Evolutionary conservation across 2,888 invertebrate genomes (phyloP).

Genomic region (Diarsia brunnea): DNA sequence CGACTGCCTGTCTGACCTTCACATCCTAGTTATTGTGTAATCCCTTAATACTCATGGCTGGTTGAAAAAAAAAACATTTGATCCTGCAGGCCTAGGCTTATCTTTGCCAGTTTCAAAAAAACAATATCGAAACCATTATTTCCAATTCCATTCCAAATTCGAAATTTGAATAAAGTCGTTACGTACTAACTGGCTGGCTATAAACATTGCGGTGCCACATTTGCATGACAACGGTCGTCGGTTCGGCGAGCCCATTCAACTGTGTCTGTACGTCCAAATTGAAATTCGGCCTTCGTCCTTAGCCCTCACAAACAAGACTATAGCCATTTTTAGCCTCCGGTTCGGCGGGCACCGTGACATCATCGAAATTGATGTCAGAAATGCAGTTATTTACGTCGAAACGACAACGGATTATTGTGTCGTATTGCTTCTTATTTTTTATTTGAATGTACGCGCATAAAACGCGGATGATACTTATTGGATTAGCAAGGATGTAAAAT

Average conservation of each 20-base stretch:
- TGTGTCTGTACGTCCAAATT: constrained; percentile 73
- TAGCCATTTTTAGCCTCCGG: constrained; percentile 66
- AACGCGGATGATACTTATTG: constrained; percentile 1
- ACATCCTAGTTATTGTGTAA: not conserved
- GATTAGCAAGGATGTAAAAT: not conserved
- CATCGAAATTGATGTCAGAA: constrained; percentile 69
- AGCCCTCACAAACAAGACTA: constrained; percentile 71
- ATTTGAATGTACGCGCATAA: constrained; percentile 4
- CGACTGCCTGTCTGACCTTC: not conserved
- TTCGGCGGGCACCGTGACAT: constrained; percentile 66
- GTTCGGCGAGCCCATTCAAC: constrained; percentile 64
- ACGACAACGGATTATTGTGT: constrained; percentile 56
- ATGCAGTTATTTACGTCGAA: constrained; percentile 68
- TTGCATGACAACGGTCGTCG: constrained; percentile 79
- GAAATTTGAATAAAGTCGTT: constrained; percentile 66
- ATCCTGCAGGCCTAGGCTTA: not conserved
- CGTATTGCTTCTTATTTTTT: constrained; percentile 37
- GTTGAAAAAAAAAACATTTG: not conserved
- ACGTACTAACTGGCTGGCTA: constrained; percentile 61
- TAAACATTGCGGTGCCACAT: constrained; percentile 69
- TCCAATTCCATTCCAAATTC: constrained; percentile 54
- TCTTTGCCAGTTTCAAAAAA: not conserved
- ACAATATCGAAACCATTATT: constrained; percentile 32
- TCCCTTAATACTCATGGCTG: not conserved
- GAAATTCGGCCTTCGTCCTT: constrained; percentile 79